A percentile compares a stretch with the other conserved stretches of the same genome.
phyloP scores from a whole-genome alignment of 2,888 invertebrate genomes.

The Chloroclysta siterata region DNA sequence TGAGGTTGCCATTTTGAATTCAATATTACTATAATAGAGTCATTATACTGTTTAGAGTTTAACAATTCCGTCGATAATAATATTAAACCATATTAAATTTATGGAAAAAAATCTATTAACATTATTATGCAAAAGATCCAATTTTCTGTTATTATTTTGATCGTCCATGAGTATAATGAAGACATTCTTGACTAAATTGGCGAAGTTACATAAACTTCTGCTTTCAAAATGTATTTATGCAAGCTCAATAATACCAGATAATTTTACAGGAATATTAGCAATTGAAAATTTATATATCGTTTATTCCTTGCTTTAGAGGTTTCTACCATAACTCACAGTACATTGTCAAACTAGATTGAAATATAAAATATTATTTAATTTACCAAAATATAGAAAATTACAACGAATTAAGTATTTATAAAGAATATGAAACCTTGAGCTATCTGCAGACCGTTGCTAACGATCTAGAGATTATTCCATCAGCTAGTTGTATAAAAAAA shows the following conservation, averaged over 20 bases:
- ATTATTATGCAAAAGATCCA: slow-evolving; percentile 76
- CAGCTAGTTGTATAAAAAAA: too few species aligned
- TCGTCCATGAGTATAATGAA: slow-evolving; percentile 62
- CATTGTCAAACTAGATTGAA: too few species aligned
- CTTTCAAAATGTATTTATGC: background rate
- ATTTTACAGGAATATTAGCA: background rate
- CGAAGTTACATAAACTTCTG: slow-evolving; percentile 48
- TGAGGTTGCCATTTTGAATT: slow-evolving; percentile 4
- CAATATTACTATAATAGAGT: slow-evolving; percentile 14
- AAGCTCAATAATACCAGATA: background rate
- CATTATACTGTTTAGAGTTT: slow-evolving; percentile 18
- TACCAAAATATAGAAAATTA: too few species aligned
- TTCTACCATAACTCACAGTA: too few species aligned
- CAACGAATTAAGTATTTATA: too few species aligned
- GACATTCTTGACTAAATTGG: slow-evolving; percentile 50
- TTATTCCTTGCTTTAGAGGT: too few species aligned
- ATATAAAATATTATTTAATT: too few species aligned
- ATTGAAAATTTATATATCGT: background rate
- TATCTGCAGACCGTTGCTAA: too few species aligned
- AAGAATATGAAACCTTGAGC: too few species aligned
- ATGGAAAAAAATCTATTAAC: slow-evolving; percentile 63
- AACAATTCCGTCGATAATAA: slow-evolving; percentile 21
- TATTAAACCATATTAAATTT: slow-evolving; percentile 37
- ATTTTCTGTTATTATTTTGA: slow-evolving; percentile 72
- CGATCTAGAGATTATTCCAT: too few species aligned